Base-by-base conservation (phyloP, 2,797 vertebrate genomes). In the Sciaenops ocellatus region DNA sequence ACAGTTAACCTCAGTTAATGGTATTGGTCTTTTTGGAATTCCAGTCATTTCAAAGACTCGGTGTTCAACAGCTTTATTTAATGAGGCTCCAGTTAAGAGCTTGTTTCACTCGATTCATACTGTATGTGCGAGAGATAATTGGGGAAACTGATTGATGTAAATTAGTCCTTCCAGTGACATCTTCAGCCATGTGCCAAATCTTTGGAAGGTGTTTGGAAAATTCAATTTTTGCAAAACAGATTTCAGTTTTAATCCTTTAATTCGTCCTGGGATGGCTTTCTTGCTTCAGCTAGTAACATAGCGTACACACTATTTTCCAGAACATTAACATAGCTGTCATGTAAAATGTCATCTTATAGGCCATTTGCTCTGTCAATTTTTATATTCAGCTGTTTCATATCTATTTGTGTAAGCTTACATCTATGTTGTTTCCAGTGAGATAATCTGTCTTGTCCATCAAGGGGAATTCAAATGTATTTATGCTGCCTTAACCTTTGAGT, bases 381-480 rank as follows among this genome's bases (percentile, higher is more conserved):
- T 22, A 42, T 48, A 42, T 24, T 71, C 2, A 55, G 41, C 38
- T 26, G 17, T 73, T 52, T 73, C 24, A 62, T 42, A 46, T 67
- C 17, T 22, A 3, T 63, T 70, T 74, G 24, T 71, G 18, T 24
- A 11, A 12, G 26, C 9, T 69, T 69, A 15, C 1, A 41, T 26
- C 16, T 56, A 0, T 34, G 15, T 62, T 74, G 68, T 62, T 55
- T 46, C 47, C 65, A 54, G 18, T 61, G 46, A 22, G 30, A 51
- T 46, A 55, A 63, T 76, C 50, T 67, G 59, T 54, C 30, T 57
- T 63, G 48, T 71, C 26, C 28, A 8, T 79, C n/a, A 46, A 48
- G 50, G 48, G 20, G 56, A 82, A 71, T 51, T 48, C 15, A 65
- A 34, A 65, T 47, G 38, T 11, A 47, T 81, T 73, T 10, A 38